Conservation (phyloP, 1,140 invertebrate species). For the Tribolium madens region DNA sequence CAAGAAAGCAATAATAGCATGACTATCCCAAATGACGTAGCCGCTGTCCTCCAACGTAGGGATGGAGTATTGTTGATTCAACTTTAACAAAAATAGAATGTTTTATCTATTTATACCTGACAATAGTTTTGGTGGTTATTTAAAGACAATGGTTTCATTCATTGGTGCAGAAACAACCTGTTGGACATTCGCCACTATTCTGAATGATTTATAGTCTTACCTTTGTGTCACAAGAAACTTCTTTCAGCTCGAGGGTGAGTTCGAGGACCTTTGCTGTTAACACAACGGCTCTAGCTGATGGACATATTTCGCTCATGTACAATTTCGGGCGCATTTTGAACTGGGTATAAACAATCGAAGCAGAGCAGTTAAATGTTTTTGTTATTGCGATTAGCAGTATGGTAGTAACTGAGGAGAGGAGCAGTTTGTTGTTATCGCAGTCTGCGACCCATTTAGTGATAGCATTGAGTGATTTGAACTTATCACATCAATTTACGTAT, state of each 20-base stretch:
- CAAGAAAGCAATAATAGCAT: conserved; percentile 71
- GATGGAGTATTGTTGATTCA: conserved; percentile 78
- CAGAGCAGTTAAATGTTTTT: not conserved
- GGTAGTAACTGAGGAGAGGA: not conserved
- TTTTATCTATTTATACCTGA: not conserved
- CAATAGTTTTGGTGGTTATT: conserved; percentile 25
- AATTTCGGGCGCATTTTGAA: conserved; percentile 28
- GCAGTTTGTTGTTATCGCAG: not conserved
- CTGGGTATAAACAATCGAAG: conserved; percentile 18
- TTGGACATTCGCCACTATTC: conserved; percentile 15
- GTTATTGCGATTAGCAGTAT: not conserved
- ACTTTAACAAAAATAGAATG: conserved; percentile 56
- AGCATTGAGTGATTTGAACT: not conserved
- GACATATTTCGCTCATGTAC: conserved; percentile 40
- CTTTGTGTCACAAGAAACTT: not conserved
- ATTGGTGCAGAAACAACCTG: conserved; percentile 34
- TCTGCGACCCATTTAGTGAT: conserved; percentile 14
- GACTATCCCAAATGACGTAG: conserved; percentile 64
- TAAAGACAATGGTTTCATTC: conserved; percentile 40
- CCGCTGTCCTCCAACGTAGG: conserved; percentile 76
- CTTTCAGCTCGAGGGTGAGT: conserved; percentile 30
- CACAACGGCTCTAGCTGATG: conserved; percentile 21
- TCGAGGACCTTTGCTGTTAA: conserved; percentile 22
- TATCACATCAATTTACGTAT: not conserved
- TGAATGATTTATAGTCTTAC: not conserved